Conservation (phyloP, 1,140 invertebrate genomes). For the Spodoptera litura region DNA sequence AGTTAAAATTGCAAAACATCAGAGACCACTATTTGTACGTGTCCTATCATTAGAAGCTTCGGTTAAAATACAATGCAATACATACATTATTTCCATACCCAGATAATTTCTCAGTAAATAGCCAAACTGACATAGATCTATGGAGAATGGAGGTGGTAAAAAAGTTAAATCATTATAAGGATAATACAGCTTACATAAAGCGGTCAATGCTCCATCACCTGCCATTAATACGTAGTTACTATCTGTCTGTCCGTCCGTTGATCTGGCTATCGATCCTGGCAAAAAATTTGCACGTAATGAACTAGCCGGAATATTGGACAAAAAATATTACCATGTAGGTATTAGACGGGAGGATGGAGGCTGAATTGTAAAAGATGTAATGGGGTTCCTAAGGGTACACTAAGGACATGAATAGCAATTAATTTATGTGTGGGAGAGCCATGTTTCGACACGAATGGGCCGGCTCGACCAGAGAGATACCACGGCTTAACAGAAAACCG, state of each 20-base stretch:
- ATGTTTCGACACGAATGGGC: too few species aligned
- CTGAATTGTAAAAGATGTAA: background rate
- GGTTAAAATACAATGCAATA: too few species aligned
- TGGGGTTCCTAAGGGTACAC: too few species aligned
- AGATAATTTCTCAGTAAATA: background rate
- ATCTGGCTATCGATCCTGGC: constrained; percentile 15
- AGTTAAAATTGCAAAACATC: too few species aligned
- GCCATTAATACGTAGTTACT: background rate
- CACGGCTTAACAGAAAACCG: too few species aligned
- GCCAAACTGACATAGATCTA: background rate
- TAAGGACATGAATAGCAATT: too few species aligned
- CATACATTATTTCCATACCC: too few species aligned
- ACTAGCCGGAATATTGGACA: background rate
- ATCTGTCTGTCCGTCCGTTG: constrained; percentile 21
- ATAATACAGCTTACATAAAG: constrained; percentile 18
- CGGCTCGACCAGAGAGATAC: too few species aligned
- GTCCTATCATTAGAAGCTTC: too few species aligned
- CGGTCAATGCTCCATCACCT: constrained; percentile 30
- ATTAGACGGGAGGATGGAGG: background rate
- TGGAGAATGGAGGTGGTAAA: background rate
- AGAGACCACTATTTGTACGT: too few species aligned
- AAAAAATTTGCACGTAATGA: constrained; percentile 12
- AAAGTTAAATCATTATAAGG: constrained; percentile 20
- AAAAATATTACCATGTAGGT: background rate
- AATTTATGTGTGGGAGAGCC: too few species aligned